A percentile compares a stretch with the other conserved stretches of the same genome.
These are phyloP conservation scores for Drosophila littoralis DNA, from an alignment of 1,140 invertebrate species.

Conservation along the genomic window DNA sequence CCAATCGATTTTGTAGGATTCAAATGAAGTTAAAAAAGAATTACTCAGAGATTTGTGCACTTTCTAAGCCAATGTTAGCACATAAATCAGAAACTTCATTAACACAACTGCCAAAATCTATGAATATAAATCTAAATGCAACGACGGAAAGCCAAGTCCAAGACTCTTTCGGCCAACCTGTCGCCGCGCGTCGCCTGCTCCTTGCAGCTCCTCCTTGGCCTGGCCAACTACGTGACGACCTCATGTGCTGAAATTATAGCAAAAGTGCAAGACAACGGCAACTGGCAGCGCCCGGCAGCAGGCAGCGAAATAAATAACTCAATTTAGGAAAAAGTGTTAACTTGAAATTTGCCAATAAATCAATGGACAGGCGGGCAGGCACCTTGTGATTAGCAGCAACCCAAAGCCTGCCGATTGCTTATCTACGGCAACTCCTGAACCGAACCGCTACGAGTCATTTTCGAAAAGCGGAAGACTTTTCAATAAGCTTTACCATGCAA, in stretches of 20 bases:
- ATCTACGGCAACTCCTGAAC: conserved; percentile 39
- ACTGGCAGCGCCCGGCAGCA: conserved; percentile 25
- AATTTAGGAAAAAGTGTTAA: conserved; percentile 78
- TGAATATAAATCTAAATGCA: conserved; percentile 67
- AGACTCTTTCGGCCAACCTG: conserved; percentile 6
- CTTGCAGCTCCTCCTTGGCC: conserved; percentile 1
- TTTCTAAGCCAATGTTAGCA: conserved; percentile 35
- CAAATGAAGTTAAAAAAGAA: conserved; percentile 29
- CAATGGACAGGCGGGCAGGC: conserved; percentile 55
- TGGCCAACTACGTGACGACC: conserved; percentile 53
- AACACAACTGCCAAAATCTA: conserved; percentile 76
- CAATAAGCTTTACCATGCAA: conserved; percentile 50
- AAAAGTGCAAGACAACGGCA: conserved; percentile 25
- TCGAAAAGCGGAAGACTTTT: conserved; percentile 63
- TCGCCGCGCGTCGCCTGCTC: neutral
- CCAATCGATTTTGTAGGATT: conserved; percentile 15
- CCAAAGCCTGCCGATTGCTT: conserved; percentile 57
- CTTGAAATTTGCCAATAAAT: conserved; percentile 77
- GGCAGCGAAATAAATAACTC: conserved; percentile 70
- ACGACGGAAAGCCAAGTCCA: conserved; percentile 3
- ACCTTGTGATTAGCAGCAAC: conserved; percentile 68
- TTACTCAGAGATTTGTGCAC: conserved; percentile 15
- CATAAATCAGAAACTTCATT: conserved; percentile 78
- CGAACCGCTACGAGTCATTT: conserved; percentile 17
- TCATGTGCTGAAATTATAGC: conserved; percentile 43